Conservation (phyloP, 1,140 invertebrate genomes). For the Drosophila subpulchrella region DNA sequence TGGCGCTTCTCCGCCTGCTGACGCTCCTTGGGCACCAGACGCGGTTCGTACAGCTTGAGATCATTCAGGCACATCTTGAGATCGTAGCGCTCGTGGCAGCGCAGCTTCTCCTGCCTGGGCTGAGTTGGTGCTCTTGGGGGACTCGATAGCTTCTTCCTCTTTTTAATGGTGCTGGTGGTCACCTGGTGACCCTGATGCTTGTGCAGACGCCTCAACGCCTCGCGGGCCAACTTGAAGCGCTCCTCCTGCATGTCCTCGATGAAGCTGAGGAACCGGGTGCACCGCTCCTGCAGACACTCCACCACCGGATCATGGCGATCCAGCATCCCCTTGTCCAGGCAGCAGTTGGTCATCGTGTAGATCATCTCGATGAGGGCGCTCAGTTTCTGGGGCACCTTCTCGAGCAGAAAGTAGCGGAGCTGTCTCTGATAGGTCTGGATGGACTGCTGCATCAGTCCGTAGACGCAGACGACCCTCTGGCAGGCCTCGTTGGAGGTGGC, state of each 20-base stretch:
- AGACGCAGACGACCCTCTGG: slow-evolving; percentile 64
- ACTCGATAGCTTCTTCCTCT: neutral
- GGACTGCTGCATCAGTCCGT: slow-evolving; percentile 59
- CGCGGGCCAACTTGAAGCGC: slow-evolving; percentile 57
- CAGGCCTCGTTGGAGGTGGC: slow-evolving; percentile 72
- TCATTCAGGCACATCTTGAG: slow-evolving; percentile 80
- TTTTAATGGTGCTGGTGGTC: neutral
- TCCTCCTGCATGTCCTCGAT: slow-evolving; percentile 75
- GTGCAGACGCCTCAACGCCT: slow-evolving; percentile 18
- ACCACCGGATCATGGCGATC: slow-evolving; percentile 71
- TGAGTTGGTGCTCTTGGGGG: neutral
- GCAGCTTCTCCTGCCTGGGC: slow-evolving; percentile 6
- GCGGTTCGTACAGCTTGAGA: slow-evolving; percentile 70
- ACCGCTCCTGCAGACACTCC: slow-evolving; percentile 68
- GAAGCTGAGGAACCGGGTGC: slow-evolving; percentile 63
- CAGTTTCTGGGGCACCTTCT: slow-evolving; percentile 76
- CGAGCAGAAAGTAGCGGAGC: slow-evolving; percentile 70
- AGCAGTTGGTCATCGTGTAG: slow-evolving; percentile 66
- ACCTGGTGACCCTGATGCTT: neutral
- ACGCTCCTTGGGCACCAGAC: slow-evolving; percentile 64
- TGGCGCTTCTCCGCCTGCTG: neutral
- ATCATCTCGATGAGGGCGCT: slow-evolving; percentile 76
- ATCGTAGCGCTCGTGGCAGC: slow-evolving; percentile 59
- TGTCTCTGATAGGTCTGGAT: slow-evolving; percentile 60
- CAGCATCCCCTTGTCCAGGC: slow-evolving; percentile 70